phyloP scores from a whole-genome alignment of 2,797 vertebrate species.

The Bradypodion pumilum region DNA sequence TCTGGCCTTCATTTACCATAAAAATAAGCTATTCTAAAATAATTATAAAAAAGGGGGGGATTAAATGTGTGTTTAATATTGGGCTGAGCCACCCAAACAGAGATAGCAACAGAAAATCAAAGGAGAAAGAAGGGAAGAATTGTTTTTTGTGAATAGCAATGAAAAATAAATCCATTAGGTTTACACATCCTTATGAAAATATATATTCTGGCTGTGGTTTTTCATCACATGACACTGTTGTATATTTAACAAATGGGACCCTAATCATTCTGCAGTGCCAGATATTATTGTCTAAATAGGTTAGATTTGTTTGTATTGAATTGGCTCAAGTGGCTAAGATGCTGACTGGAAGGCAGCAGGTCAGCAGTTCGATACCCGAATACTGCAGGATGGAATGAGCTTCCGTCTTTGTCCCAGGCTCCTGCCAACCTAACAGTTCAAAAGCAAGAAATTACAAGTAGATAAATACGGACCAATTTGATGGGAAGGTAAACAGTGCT shows the following conservation, averaged over 20 bases:
- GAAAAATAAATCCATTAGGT: background rate
- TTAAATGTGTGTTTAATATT: background rate
- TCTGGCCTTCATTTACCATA: background rate
- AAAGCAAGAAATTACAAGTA: too few species aligned
- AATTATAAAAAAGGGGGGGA: background rate
- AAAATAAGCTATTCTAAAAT: background rate
- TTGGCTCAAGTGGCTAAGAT: too few species aligned
- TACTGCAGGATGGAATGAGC: too few species aligned
- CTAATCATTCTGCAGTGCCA: conserved; percentile 10
- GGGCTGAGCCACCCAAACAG: background rate
- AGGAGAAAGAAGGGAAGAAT: background rate
- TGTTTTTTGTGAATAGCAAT: background rate
- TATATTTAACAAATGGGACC: conserved; percentile 21
- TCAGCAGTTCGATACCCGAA: too few species aligned
- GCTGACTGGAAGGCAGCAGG: too few species aligned
- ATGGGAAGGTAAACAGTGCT: too few species aligned
- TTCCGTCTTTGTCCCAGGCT: too few species aligned
- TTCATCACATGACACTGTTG: conserved; percentile 18
- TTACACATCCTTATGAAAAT: background rate
- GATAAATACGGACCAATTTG: too few species aligned
- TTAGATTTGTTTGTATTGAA: conserved; percentile 18
- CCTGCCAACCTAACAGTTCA: too few species aligned
- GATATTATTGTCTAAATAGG: conserved; percentile 9
- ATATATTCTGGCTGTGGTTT: background rate
- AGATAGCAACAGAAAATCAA: background rate